Evolutionary conservation across 92 coral and sea anemone genomes (phyloP).

Genomic region (Epizoanthus rinbou): DNA sequence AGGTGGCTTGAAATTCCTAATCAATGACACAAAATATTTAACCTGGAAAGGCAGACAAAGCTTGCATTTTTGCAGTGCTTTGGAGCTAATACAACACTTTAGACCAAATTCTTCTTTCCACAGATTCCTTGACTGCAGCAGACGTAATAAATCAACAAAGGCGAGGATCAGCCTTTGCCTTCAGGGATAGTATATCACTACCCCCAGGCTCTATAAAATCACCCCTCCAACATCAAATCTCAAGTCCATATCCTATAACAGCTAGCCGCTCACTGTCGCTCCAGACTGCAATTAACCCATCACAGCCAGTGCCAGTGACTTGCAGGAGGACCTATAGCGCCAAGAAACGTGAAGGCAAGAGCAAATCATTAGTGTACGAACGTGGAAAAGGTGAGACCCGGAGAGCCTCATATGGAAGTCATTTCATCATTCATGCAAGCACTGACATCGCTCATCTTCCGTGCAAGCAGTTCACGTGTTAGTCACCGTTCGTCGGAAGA

Average conservation of each 20-base stretch:
- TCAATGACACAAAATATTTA: background rate
- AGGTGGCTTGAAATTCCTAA: background rate
- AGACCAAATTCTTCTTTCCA: constrained; percentile 18
- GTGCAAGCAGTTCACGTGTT: background rate
- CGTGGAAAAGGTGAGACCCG: constrained; percentile 75
- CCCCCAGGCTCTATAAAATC: constrained; percentile 59
- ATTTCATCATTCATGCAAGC: constrained; percentile 27
- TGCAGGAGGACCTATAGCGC: constrained; percentile 89
- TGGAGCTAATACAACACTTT: background rate
- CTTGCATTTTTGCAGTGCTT: background rate
- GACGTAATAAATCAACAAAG: constrained; percentile 62
- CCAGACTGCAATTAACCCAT: constrained; percentile 69
- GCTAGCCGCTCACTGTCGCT: constrained; percentile 76
- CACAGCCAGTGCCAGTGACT: constrained; percentile 57
- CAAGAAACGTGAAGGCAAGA: constrained; percentile 96
- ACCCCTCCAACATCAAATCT: constrained; percentile 64
- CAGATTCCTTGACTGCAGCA: constrained; percentile 72
- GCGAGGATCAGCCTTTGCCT: constrained; percentile 73
- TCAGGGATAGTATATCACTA: constrained; percentile 39
- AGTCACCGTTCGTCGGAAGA: background rate
- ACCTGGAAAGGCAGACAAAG: background rate
- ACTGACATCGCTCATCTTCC: constrained; percentile 2
- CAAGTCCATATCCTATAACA: constrained; percentile 67
- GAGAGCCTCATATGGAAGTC: constrained; percentile 58
- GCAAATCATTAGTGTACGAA: constrained; percentile 49